Conservation (phyloP, 2,888 invertebrate species). For the Lasiommata megera region DNA sequence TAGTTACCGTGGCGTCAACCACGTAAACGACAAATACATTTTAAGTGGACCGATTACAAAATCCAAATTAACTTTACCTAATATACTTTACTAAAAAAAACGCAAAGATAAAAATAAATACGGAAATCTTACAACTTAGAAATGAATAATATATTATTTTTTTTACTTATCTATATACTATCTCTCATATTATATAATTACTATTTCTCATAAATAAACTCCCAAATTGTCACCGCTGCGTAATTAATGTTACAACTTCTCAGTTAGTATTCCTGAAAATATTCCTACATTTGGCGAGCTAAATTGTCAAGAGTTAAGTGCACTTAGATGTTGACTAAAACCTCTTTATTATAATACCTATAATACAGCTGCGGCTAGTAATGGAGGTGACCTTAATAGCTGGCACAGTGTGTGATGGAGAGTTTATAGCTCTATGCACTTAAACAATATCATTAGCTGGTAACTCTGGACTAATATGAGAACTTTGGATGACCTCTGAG, state of each 20-base stretch:
- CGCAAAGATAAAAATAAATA: no score
- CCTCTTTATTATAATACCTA: slow-evolving; percentile 1
- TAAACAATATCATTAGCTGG: background rate
- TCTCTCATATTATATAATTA: no score
- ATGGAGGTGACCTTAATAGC: slow-evolving; percentile 7
- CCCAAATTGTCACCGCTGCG: no score
- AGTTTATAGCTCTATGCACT: background rate
- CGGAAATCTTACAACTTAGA: no score
- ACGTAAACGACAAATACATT: no score
- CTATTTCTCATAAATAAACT: no score
- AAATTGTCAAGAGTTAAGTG: slow-evolving; percentile 2
- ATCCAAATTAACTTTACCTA: no score
- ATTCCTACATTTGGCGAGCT: background rate
- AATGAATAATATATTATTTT: no score
- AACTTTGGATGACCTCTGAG: background rate
- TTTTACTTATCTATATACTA: no score
- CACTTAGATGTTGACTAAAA: background rate
- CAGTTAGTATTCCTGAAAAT: background rate
- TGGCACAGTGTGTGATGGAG: background rate
- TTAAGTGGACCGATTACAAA: no score
- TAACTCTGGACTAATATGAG: background rate
- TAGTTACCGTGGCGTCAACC: no score
- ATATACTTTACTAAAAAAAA: no score
- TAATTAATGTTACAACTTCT: background rate
- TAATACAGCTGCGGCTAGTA: background rate